Conservation (phyloP, 1,140 invertebrate genomes). For the Sitodiplosis mosellana region DNA sequence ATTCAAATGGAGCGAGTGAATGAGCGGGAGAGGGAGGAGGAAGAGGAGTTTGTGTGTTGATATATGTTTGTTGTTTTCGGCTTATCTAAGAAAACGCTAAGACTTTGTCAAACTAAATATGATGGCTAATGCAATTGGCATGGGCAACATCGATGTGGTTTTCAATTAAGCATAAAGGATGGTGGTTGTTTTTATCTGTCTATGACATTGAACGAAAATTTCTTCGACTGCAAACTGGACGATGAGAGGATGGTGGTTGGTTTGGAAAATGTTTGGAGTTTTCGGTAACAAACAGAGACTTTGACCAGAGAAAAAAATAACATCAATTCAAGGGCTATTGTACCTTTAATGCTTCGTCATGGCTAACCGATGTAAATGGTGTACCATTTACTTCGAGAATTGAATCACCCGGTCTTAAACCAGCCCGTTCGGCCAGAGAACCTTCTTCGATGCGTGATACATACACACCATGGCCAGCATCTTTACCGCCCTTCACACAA, state of each 20-base stretch:
- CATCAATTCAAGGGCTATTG: slow-evolving; percentile 11
- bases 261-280: no score
- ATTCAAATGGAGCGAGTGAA: no score
- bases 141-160: no score
- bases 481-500: slow-evolving; percentile 74
- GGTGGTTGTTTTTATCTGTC: no score
- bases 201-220: no score
- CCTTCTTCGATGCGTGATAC: slow-evolving; percentile 74
- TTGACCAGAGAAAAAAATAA: neutral
- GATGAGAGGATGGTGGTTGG: no score
- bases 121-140: no score
- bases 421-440: slow-evolving; percentile 66
- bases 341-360: slow-evolving; percentile 76
- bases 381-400: slow-evolving; percentile 78
- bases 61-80: neutral
- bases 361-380: slow-evolving; percentile 67
- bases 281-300: no score
- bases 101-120: neutral
- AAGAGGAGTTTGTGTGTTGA: slow-evolving; percentile 11
- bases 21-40: no score
- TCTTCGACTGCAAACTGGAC: no score
- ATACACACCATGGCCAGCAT: slow-evolving; percentile 70
- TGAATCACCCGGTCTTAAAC: slow-evolving; percentile 69
- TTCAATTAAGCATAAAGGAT: no score
- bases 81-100: neutral